Percentiles rank a stretch among this genome's conserved stretches.
Conservation (phyloP, 2,888 invertebrate genomes). For the Habrosyne pyritoides region DNA sequence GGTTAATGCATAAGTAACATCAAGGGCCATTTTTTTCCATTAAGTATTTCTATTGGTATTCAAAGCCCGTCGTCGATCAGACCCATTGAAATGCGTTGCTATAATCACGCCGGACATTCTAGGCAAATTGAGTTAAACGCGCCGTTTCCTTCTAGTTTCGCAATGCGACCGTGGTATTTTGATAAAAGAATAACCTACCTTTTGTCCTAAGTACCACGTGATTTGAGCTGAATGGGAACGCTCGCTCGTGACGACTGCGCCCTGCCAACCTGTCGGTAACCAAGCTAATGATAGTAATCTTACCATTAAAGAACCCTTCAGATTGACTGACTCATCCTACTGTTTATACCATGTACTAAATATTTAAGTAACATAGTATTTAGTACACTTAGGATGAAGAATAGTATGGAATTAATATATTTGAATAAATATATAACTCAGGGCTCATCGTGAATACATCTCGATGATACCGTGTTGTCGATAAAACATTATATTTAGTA, state of each 20-base stretch:
- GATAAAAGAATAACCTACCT: slow-evolving; percentile 27
- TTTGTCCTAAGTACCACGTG: slow-evolving; percentile 13
- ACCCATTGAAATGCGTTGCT: slow-evolving; percentile 39
- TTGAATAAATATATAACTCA: slow-evolving; percentile 34
- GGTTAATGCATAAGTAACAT: slow-evolving; percentile 17
- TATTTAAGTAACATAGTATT: too few species aligned
- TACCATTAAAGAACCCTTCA: slow-evolving; percentile 22
- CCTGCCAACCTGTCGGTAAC: slow-evolving; percentile 23
- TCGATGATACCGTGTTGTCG: slow-evolving; percentile 14
- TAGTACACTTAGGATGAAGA: not conserved
- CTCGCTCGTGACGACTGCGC: slow-evolving; percentile 41
- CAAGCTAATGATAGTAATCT: slow-evolving; percentile 23
- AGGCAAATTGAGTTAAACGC: slow-evolving; percentile 32
- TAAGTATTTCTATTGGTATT: slow-evolving; percentile 41
- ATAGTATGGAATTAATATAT: slow-evolving; percentile 31
- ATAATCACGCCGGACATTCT: slow-evolving; percentile 35
- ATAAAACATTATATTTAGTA: slow-evolving; percentile 45
- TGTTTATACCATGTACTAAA: not conserved
- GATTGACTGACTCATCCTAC: slow-evolving; percentile 16
- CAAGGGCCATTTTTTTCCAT: slow-evolving; percentile 31
- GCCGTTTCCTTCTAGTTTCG: slow-evolving; percentile 33
- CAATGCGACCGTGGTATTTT: slow-evolving; percentile 37
- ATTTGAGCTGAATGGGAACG: slow-evolving; percentile 24
- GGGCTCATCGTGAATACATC: slow-evolving; percentile 34
- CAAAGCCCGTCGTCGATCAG: slow-evolving; percentile 36